phyloP scores from a whole-genome alignment of 2,888 invertebrate species.

The Pollenia amentaria region DNA sequence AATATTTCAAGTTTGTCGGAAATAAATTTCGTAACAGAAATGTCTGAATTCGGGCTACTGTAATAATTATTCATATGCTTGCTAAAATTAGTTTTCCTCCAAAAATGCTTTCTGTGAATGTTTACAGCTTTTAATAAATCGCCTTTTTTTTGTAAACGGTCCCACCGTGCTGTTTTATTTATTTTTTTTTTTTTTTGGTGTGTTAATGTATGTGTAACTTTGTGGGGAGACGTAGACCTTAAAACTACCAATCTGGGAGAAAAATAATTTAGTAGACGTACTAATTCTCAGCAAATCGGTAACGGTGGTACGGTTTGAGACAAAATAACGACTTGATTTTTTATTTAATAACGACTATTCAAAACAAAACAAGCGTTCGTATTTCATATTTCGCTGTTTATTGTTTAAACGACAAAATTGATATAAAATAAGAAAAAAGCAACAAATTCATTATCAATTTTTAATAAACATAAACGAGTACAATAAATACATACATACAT shows the following conservation, averaged over 20 bases:
- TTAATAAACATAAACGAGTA: conserved; percentile 66
- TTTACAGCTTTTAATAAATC: no score
- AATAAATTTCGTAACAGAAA: no score
- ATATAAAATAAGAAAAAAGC: conserved; percentile 48
- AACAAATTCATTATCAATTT: conserved; percentile 72
- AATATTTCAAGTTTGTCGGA: no score
- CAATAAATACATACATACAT: not conserved
- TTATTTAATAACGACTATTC: conserved; percentile 20
- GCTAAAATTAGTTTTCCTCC: no score
- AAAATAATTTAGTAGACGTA: conserved; percentile 69
- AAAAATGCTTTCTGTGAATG: no score
- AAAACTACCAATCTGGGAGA: conserved; percentile 54
- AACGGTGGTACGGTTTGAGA: conserved; percentile 41
- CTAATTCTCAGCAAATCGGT: conserved; percentile 70
- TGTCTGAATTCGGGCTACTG: no score
- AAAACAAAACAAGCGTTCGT: conserved; percentile 45
- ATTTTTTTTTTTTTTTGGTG: not conserved
- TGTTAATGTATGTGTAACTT: conserved; percentile 1
- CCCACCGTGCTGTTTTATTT: not conserved
- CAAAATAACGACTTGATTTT: conserved; percentile 13
- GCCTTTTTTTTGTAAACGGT: not conserved
- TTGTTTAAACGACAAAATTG: conserved; percentile 54
- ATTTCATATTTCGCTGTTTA: conserved; percentile 13
- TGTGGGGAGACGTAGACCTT: conserved; percentile 48
- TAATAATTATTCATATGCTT: no score